These are phyloP conservation scores for Propithecus deckenii DNA, from an alignment of 2,797 vertebrate genomes.

Conservation along the genomic window DNA sequence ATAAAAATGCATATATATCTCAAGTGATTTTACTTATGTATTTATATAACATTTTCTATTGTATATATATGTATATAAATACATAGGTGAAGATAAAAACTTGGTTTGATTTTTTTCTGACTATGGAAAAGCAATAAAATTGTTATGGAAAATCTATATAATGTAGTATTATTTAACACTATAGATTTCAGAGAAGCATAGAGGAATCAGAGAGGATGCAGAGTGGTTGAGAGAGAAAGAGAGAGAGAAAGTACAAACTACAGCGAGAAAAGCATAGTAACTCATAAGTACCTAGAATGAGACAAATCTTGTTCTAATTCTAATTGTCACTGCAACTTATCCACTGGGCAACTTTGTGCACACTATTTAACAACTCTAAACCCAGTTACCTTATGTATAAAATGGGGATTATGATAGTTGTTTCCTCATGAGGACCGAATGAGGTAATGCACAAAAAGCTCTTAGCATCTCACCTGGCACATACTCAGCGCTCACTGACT, in stretches of 20 bases:
- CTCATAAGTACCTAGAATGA: background rate
- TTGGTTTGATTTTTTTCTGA: background rate
- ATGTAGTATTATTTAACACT: background rate
- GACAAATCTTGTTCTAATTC: background rate
- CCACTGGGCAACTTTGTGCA: background rate
- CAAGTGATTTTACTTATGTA: background rate
- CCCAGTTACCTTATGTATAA: background rate
- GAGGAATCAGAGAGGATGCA: background rate
- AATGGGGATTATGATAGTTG: background rate
- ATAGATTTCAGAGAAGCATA: background rate
- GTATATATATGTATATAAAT: background rate
- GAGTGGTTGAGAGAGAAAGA: background rate
- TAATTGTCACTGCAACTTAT: background rate
- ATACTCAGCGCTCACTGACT: background rate
- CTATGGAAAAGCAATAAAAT: background rate
- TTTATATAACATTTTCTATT: background rate
- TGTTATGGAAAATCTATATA: background rate
- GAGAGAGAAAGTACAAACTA: background rate
- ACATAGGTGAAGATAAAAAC: background rate
- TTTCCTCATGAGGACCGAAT: background rate
- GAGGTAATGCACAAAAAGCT: background rate
- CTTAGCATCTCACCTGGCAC: too few species aligned
- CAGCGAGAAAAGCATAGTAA: background rate
- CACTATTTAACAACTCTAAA: background rate
- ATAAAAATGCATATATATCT: background rate